Evolutionary conservation across 2,888 invertebrate species (phyloP), one percentile per base, ranked within the genome.

Genomic region (Glomeris marginata): DNA sequence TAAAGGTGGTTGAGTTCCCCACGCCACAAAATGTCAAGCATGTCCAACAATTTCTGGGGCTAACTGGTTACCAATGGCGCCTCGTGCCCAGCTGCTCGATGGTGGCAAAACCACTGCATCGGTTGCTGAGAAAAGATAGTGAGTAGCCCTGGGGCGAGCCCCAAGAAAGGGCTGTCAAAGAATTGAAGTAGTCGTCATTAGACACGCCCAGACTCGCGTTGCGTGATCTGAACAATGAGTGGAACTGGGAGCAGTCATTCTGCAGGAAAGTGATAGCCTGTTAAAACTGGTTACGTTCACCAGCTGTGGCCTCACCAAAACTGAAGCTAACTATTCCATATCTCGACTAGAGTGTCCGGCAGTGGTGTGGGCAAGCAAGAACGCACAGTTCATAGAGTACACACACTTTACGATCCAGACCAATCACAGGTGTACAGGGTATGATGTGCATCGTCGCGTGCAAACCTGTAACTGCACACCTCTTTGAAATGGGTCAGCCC

Each of bases 381-480:
- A 66, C 50, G 51, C 65, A 28, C 63, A 62, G 1, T 72, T 66
- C 51, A 55, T 71, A 0, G 65, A 67, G 47, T 62, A 64, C 1
- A 37, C 59, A 5, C 44, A 56, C 1, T 65, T 69, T 20, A 54
- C 54, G 1, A 57, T 71, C 0, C 53, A 62, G 3, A 69, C 67
- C 0, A 72, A 72, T 51, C 72, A 71, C 49, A 64, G 68, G 51
- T 73, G 34, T 65, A 66, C 61, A 72, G 69, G 66, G 53, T 72
- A 4, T 53, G 66, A 52, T 56, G 58, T 0, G 35, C 68, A 4
- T 67, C 68, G 52, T 60, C 67, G 6, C 64, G 65, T 0, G 59
- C 61, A n/a, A 67, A 68, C 10, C 52, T 69, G 33, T 53, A 72
- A 0, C 64, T 64, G 0, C 54, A 70, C 36, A 72, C 70, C 71